Evolutionary conservation across 2,888 invertebrate genomes (phyloP).

Genomic region (Calliphora vomitoria): DNA sequence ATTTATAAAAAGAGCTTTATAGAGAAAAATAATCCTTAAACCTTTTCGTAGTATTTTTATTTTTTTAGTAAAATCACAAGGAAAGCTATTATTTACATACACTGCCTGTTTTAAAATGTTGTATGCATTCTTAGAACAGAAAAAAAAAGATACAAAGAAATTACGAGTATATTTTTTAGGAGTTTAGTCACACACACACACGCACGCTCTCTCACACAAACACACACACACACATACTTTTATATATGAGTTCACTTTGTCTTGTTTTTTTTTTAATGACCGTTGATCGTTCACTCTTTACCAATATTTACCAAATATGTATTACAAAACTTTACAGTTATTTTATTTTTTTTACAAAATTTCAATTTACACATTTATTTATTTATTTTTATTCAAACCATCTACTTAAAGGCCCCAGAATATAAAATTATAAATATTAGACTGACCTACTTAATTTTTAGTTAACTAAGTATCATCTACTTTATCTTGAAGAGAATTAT

Average conservation of each 20-base stretch:
- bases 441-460: constrained; percentile 41
- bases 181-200: constrained; percentile 16
- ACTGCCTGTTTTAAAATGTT: constrained; percentile 44
- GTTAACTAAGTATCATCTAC: constrained; percentile 54
- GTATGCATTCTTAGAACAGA: not conserved
- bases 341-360: constrained; percentile 33
- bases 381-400: not conserved
- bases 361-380: constrained; percentile 48
- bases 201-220: constrained; percentile 2
- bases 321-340: constrained; percentile 52
- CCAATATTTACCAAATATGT: constrained; percentile 60
- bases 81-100: constrained; percentile 69
- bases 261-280: not conserved
- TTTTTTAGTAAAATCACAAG: constrained; percentile 46
- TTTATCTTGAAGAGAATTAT: constrained; percentile 44
- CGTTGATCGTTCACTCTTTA: constrained; percentile 25
- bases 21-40: constrained; percentile 39
- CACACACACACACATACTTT: constrained; percentile 24
- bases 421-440: not conserved
- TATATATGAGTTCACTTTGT: not conserved
- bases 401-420: constrained; percentile 42
- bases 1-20: constrained; percentile 5
- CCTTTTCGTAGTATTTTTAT: constrained; percentile 26
- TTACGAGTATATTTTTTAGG: constrained; percentile 17
- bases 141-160: constrained; percentile 28